These are phyloP conservation scores for Melanocharis versteri DNA, from an alignment of 2,113 vertebrate species.

Conservation along the genomic window DNA sequence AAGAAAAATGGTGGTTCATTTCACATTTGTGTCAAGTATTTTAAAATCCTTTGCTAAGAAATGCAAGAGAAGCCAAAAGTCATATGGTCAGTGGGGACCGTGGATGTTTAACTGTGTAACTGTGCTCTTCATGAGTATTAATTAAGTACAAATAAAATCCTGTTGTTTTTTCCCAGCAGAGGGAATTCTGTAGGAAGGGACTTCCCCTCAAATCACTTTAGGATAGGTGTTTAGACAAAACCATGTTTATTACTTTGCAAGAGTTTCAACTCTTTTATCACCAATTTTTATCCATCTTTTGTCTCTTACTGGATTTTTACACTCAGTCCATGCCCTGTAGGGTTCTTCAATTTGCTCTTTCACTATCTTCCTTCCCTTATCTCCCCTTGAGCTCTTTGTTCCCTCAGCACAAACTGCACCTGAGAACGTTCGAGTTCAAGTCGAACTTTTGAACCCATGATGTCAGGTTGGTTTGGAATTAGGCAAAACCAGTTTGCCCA, in stretches of 20 bases:
- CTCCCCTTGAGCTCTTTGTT: background rate
- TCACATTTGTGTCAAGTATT: background rate
- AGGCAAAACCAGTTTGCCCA: conserved; percentile 60
- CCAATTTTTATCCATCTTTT: background rate
- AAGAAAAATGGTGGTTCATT: rapidly evolving
- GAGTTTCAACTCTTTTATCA: background rate
- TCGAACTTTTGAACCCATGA: conserved; percentile 58
- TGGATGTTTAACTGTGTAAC: background rate
- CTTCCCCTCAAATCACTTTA: background rate
- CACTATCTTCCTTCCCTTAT: background rate
- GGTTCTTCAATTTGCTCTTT: background rate
- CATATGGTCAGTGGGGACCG: background rate
- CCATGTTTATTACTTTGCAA: background rate
- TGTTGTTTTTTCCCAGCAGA: background rate
- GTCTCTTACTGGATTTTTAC: background rate
- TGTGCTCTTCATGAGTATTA: background rate
- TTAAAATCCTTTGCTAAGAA: background rate
- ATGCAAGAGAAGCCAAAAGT: background rate
- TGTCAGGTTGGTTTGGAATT: conserved; percentile 48
- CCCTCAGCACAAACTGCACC: background rate
- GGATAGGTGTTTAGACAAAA: background rate
- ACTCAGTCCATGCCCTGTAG: background rate
- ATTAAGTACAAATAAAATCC: background rate
- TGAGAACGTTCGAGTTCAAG: background rate
- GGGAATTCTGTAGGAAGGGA: background rate